Conservation (phyloP, 2,888 invertebrate genomes). For the Coenonympha arcania region DNA sequence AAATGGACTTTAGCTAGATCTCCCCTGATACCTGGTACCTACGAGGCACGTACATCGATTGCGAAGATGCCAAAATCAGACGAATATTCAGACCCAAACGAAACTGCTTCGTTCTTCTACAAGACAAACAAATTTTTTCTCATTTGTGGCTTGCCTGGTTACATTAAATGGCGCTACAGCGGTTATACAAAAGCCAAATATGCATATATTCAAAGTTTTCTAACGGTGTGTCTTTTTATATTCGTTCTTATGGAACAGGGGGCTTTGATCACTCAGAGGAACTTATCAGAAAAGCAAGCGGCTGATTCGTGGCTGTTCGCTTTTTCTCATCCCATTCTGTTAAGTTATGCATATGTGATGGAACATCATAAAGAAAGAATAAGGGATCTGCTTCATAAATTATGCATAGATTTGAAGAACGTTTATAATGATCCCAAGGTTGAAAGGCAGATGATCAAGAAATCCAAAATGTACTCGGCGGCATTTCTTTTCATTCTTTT, state of each 20-base stretch:
- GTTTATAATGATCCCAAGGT: slow-evolving; percentile 39
- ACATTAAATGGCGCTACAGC: background rate
- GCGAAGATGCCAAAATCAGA: background rate
- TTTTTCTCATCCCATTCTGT: slow-evolving; percentile 37
- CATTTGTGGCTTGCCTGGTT: background rate
- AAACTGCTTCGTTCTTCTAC: background rate
- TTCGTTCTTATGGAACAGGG: slow-evolving; percentile 34
- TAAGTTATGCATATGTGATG: slow-evolving; percentile 28
- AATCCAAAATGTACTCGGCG: slow-evolving; percentile 29
- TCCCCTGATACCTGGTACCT: too few relatives aligned
- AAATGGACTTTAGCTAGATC: too few relatives aligned
- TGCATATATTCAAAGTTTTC: background rate
- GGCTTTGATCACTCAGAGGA: slow-evolving; percentile 35
- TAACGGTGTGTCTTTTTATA: background rate
- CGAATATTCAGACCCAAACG: background rate
- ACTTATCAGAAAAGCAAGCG: slow-evolving; percentile 29
- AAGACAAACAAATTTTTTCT: background rate
- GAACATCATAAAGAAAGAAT: slow-evolving; percentile 28
- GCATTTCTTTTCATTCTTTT: slow-evolving; percentile 22
- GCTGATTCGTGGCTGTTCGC: slow-evolving; percentile 36
- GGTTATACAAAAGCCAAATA: background rate
- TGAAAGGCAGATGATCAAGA: slow-evolving; percentile 42
- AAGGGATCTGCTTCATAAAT: slow-evolving; percentile 29
- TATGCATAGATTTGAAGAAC: slow-evolving; percentile 36
- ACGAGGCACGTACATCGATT: too few relatives aligned